Evolutionary conservation across 1,140 invertebrate genomes (phyloP).

Genomic region (Idris sp.): DNA sequence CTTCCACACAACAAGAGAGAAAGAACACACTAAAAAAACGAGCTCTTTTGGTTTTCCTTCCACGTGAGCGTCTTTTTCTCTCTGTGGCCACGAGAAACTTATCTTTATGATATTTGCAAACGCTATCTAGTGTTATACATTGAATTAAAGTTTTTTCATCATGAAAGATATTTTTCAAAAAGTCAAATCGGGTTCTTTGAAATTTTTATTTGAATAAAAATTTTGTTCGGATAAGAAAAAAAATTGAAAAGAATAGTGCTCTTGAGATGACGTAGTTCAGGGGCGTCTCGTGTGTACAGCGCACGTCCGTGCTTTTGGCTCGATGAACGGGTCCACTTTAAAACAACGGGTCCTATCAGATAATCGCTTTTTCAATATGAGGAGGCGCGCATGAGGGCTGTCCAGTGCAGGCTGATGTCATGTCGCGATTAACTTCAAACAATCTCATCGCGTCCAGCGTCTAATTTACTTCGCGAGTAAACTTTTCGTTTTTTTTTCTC

Average conservation of each 20-base stretch:
- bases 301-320: conserved; percentile 64
- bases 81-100: conserved; percentile 66
- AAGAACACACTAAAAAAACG: conserved; percentile 56
- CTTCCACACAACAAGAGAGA: conserved; percentile 26
- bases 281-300: conserved; percentile 52
- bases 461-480: conserved; percentile 62
- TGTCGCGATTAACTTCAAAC: conserved; percentile 75
- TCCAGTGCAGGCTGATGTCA: conserved; percentile 76
- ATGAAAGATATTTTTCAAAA: conserved; percentile 16
- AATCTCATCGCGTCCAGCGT: conserved; percentile 67
- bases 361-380: conserved; percentile 74
- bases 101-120: conserved; percentile 79
- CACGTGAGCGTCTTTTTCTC: conserved; percentile 46
- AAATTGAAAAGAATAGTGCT: background rate
- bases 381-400: conserved; percentile 74
- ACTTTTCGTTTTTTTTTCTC: conserved; percentile 50
- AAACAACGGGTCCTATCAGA: conserved; percentile 75
- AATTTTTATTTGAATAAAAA: too few species aligned
- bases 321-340: conserved; percentile 74
- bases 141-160: conserved; percentile 63
- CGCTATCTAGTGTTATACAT: conserved; percentile 72
- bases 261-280: conserved; percentile 49
- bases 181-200: background rate
- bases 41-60: conserved; percentile 67
- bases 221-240: too few species aligned